Conservation (phyloP, 2,113 vertebrate genomes). For the Oriolus oriolus region DNA sequence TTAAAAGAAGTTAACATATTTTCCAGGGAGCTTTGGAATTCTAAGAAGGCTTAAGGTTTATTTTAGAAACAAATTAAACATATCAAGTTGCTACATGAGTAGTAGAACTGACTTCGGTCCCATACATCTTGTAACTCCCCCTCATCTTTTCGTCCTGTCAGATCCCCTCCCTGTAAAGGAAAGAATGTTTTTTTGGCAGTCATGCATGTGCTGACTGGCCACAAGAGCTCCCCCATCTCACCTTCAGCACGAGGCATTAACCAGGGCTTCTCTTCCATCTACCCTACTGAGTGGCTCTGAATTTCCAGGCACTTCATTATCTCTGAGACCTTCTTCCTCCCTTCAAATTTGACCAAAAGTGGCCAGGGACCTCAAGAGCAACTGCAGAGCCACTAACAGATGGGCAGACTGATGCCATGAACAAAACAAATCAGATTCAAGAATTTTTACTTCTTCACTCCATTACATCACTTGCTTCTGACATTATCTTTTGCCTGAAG, state of each 20-base stretch:
- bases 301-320: background rate
- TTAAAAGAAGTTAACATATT: background rate
- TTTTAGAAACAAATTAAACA: constrained; percentile 10
- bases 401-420: background rate
- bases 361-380: background rate
- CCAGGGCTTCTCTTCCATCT: background rate
- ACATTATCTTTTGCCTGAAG: background rate
- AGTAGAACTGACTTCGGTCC: background rate
- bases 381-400: background rate
- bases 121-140: background rate
- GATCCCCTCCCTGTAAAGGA: background rate
- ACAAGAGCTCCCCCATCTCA: background rate
- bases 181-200: background rate
- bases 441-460: background rate
- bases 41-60: background rate
- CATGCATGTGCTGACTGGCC: background rate
- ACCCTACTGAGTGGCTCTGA: background rate
- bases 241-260: background rate
- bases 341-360: background rate
- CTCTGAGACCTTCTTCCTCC: background rate
- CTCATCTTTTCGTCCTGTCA: background rate
- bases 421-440: background rate
- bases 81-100: background rate
- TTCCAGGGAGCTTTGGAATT: background rate
- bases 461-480: background rate